Evolutionary conservation across 2,888 invertebrate species (phyloP).

Genomic region (Drosophila paracracens): DNA sequence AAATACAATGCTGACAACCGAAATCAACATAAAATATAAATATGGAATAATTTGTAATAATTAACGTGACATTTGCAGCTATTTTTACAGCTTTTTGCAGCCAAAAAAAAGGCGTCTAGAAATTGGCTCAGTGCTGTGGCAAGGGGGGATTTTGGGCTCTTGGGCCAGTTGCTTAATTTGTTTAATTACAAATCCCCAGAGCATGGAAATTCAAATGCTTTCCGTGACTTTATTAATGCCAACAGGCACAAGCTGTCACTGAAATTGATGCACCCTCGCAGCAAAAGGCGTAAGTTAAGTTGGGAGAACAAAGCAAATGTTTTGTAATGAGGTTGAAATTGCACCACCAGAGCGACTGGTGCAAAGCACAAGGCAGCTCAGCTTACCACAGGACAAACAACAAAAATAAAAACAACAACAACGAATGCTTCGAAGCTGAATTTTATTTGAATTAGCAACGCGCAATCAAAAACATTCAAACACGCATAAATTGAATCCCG

Average conservation of each 20-base stretch:
- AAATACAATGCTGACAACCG: constrained; percentile 59
- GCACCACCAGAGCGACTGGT: constrained; percentile 52
- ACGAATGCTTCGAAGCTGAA: constrained; percentile 45
- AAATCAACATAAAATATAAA: constrained; percentile 67
- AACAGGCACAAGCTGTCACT: constrained; percentile 72
- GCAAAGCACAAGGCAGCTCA: constrained; percentile 41
- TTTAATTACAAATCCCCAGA: constrained; percentile 74
- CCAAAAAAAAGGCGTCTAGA: constrained; percentile 30
- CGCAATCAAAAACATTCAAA: constrained; percentile 83
- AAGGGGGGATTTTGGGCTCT: constrained; percentile 6
- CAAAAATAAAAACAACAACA: constrained; percentile 30
- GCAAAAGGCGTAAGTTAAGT: constrained; percentile 48
- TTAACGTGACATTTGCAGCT: constrained; percentile 68
- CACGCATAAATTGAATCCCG: constrained; percentile 83
- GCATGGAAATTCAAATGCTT: constrained; percentile 32
- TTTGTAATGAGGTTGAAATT: constrained; percentile 72
- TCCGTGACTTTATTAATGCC: constrained; percentile 60
- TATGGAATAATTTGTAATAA: constrained; percentile 76
- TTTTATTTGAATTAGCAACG: constrained; percentile 80
- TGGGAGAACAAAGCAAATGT: constrained; percentile 53
- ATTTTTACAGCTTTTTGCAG: constrained; percentile 54
- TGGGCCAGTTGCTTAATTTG: constrained; percentile 57
- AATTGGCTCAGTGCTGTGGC: background rate
- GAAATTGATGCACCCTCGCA: constrained; percentile 56
- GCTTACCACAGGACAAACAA: constrained; percentile 51